Evolutionary conservation across 2,113 vertebrate genomes (phyloP).

Genomic region (Tringa solitaria): DNA sequence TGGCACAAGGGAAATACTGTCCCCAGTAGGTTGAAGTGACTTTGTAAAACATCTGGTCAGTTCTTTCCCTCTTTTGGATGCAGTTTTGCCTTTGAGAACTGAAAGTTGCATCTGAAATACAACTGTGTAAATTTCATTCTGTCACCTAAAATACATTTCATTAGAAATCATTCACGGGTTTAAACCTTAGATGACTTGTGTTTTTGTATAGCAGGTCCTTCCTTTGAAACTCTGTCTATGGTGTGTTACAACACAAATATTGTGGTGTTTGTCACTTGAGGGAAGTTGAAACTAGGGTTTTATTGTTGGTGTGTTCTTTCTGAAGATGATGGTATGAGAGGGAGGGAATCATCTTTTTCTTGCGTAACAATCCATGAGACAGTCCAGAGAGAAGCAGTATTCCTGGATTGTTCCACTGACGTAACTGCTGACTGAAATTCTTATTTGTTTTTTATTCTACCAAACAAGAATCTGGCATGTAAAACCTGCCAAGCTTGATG

Average conservation of each 20-base stretch:
- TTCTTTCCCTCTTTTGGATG: background rate
- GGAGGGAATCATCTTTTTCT: background rate
- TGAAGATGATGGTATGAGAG: background rate
- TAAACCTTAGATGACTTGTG: background rate
- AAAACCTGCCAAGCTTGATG: background rate
- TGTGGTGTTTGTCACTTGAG: background rate
- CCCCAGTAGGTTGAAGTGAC: background rate
- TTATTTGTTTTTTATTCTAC: background rate
- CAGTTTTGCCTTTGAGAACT: background rate
- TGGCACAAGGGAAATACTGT: background rate
- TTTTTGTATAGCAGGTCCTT: background rate
- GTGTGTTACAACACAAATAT: background rate
- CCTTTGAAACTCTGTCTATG: background rate
- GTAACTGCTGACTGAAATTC: background rate
- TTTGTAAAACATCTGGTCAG: background rate
- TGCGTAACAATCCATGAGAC: background rate
- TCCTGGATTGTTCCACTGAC: background rate
- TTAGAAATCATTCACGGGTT: background rate
- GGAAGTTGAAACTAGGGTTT: background rate
- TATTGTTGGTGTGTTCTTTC: background rate
- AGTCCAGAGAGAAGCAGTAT: background rate
- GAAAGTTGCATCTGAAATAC: background rate
- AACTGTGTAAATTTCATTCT: background rate
- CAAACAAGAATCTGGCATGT: background rate
- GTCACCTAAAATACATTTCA: background rate